phyloP scores from a whole-genome alignment of 2,888 invertebrate species.

The Eledona agricola region DNA sequence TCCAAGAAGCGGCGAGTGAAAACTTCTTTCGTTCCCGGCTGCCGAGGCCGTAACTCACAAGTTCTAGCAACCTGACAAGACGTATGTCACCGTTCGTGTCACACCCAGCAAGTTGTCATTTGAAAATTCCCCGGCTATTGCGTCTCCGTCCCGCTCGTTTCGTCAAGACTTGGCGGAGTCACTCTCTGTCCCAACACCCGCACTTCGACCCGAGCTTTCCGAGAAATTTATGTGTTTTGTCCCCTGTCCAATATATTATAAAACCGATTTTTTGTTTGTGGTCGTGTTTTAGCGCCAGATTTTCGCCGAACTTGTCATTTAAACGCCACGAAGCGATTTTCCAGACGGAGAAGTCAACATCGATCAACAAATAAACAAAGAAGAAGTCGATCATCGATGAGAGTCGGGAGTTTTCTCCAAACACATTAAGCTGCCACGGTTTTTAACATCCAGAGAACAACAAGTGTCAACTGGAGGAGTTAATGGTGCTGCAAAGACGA shows the following conservation, averaged over 20 bases:
- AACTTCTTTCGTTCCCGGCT: conserved; percentile 18
- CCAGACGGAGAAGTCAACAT: conserved; percentile 8
- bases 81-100: conserved; percentile 55
- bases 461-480: conserved; percentile 56
- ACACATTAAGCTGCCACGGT: conserved; percentile 39
- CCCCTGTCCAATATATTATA: conserved; percentile 53
- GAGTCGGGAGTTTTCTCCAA: conserved; percentile 19
- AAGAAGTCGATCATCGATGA: conserved; percentile 1
- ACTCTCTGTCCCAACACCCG: conserved; percentile 47
- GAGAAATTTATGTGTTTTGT: conserved; percentile 55
- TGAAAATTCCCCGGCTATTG: conserved; percentile 30
- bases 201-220: conserved; percentile 47
- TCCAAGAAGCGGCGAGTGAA: conserved; percentile 13
- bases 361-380: conserved; percentile 18
- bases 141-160: conserved; percentile 13
- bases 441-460: conserved; percentile 49
- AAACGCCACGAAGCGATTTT: conserved; percentile 15
- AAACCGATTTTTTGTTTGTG: conserved; percentile 24
- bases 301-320: conserved; percentile 21
- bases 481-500: conserved; percentile 56
- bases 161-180: conserved; percentile 2
- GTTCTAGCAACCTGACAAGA: conserved; percentile 49
- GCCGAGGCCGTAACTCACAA: conserved; percentile 23
- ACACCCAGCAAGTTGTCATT: conserved; percentile 53
- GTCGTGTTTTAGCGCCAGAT: conserved; percentile 21